These are phyloP conservation scores for Xylota segnis DNA, from an alignment of 2,888 invertebrate species.

Conservation along the genomic window DNA sequence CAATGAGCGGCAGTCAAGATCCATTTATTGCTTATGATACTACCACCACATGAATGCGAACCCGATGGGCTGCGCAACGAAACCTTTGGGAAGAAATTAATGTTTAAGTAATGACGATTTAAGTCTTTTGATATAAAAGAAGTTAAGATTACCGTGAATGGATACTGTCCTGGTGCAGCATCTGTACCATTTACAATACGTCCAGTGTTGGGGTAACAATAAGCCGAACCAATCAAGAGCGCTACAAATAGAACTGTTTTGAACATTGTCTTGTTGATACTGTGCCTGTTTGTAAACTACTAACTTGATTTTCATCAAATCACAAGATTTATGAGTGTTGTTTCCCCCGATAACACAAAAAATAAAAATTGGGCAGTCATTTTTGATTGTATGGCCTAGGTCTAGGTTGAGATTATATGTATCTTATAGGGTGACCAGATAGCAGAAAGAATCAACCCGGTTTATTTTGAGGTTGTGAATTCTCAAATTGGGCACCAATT, in stretches of 20 bases:
- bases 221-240: constrained; percentile 57
- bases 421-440: too few relatives aligned
- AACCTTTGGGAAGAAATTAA: constrained; percentile 33
- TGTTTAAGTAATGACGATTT: background rate
- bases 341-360: constrained; percentile 11
- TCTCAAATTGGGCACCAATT: too few relatives aligned
- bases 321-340: constrained; percentile 19
- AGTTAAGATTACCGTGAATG: constrained; percentile 79
- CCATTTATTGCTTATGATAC: constrained; percentile 80
- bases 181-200: constrained; percentile 83
- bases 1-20: constrained; percentile 83
- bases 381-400: background rate
- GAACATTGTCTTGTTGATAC: constrained; percentile 11
- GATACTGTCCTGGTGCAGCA: constrained; percentile 79
- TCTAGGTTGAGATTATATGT: too few relatives aligned
- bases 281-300: background rate
- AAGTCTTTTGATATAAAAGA: background rate
- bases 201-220: constrained; percentile 73
- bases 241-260: constrained; percentile 16
- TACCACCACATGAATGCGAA: constrained; percentile 81
- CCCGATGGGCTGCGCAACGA: constrained; percentile 53
- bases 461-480: too few relatives aligned
- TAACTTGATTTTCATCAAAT: background rate
- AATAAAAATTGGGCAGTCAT: background rate
- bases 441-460: too few relatives aligned